These are phyloP conservation scores for Lithodes maja DNA, from an alignment of 2,888 invertebrate species.

Conservation along the genomic window DNA sequence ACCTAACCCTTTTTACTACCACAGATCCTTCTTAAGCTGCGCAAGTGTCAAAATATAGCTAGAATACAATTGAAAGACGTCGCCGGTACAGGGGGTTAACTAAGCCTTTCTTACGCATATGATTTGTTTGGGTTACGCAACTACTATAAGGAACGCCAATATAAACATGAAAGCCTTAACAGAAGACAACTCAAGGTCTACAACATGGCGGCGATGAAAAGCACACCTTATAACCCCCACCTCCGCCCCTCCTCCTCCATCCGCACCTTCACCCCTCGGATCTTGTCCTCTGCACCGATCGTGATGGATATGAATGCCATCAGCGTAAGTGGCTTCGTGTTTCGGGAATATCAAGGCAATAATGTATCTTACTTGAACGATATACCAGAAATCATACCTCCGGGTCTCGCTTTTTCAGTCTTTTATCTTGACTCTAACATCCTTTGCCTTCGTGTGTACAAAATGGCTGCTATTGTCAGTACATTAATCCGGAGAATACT, in stretches of 20 bases:
- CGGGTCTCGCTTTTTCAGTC: background rate
- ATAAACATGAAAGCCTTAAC: too few species aligned
- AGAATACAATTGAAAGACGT: too few species aligned
- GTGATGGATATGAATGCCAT: slow-evolving; percentile 55
- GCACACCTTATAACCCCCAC: background rate
- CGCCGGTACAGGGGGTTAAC: too few species aligned
- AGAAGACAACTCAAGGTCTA: too few species aligned
- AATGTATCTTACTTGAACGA: background rate
- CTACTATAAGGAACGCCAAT: too few species aligned
- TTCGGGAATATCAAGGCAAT: slow-evolving; percentile 12
- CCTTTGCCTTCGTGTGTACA: background rate
- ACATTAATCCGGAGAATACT: too few species aligned
- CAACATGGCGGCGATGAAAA: too few species aligned
- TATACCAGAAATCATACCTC: slow-evolving; percentile 8
- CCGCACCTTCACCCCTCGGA: background rate
- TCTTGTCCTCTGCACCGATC: slow-evolving; percentile 32
- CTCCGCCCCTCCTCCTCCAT: background rate
- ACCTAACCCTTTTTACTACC: too few species aligned
- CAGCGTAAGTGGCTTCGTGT: slow-evolving; percentile 47
- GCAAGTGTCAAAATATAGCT: too few species aligned
- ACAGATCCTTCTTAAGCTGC: too few species aligned
- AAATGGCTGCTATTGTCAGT: background rate
- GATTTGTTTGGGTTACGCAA: too few species aligned
- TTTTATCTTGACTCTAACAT: background rate
- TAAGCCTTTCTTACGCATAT: too few species aligned